Evolutionary conservation across 1,140 invertebrate genomes (phyloP).

Genomic region (Bombyx mandarina): DNA sequence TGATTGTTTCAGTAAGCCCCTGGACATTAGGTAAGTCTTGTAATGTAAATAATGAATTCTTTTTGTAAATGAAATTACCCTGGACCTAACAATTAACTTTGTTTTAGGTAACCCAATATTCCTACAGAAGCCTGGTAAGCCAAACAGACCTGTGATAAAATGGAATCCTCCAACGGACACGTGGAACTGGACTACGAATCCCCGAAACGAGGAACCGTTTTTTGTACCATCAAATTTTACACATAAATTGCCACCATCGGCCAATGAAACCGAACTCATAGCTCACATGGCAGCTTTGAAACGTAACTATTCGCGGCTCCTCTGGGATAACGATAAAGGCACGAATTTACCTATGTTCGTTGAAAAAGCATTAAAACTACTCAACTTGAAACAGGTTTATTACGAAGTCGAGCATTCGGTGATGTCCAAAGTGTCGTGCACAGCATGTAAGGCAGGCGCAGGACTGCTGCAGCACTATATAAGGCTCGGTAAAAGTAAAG

Average conservation of each 20-base stretch:
- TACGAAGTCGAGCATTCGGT: constrained; percentile 91
- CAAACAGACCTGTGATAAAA: constrained; percentile 60
- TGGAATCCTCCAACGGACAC: constrained; percentile 71
- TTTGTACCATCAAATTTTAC: constrained; percentile 67
- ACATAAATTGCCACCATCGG: constrained; percentile 63
- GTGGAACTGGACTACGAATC: constrained; percentile 67
- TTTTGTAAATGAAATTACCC: not conserved
- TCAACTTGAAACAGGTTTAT: constrained; percentile 85
- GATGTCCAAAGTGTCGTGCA: constrained; percentile 92
- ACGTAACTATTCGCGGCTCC: constrained; percentile 73
- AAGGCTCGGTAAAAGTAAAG: constrained; percentile 82
- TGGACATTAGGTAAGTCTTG: not conserved
- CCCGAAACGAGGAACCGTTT: constrained; percentile 68
- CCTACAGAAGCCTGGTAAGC: constrained; percentile 36
- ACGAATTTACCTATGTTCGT: constrained; percentile 82
- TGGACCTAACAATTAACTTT: not conserved
- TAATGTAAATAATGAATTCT: constrained; percentile 3
- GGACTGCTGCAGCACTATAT: constrained; percentile 90
- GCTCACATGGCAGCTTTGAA: constrained; percentile 64
- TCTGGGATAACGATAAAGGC: constrained; percentile 79
- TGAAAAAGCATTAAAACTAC: constrained; percentile 84
- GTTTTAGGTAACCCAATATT: constrained; percentile 61
- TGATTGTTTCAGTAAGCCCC: not conserved
- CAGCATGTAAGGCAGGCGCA: constrained; percentile 90
- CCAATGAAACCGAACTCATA: constrained; percentile 70